Conservation (phyloP, 1,140 invertebrate species). For the Halictus rubicundus region DNA sequence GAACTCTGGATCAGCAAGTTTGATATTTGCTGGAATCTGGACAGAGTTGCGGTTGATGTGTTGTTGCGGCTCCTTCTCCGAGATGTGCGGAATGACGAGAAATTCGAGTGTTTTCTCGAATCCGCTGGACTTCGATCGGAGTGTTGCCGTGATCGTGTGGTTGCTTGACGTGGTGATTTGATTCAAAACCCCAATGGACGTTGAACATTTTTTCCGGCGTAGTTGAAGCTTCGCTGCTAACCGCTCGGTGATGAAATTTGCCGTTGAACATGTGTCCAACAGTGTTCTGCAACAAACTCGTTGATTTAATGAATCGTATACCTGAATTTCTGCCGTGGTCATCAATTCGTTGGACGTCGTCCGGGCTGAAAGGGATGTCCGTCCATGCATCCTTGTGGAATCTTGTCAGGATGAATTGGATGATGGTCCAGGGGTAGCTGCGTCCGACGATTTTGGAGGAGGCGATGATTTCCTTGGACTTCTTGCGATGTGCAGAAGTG, state of each 20-base stretch:
- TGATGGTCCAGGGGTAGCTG: too few relatives aligned
- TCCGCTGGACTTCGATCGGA: too few relatives aligned
- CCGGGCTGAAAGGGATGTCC: too few relatives aligned
- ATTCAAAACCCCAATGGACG: too few relatives aligned
- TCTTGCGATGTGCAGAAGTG: neutral
- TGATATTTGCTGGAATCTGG: neutral
- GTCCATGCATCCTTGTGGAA: too few relatives aligned
- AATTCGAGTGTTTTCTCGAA: neutral
- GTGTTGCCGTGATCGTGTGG: too few relatives aligned
- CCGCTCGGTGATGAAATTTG: neutral
- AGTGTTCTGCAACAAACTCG: neutral
- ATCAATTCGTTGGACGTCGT: neutral
- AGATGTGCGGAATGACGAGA: neutral
- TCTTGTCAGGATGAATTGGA: too few relatives aligned
- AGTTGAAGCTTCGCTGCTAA: neutral
- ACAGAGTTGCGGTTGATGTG: neutral
- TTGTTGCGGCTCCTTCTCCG: neutral
- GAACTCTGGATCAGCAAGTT: slow-evolving; percentile 30
- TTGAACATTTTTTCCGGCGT: too few relatives aligned
- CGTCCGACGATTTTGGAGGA: too few relatives aligned
- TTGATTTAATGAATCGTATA: neutral
- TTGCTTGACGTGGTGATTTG: too few relatives aligned
- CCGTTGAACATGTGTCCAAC: neutral
- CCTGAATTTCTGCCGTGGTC: neutral
- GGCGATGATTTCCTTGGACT: neutral